These are phyloP conservation scores for Sebastes miniatus DNA, from an alignment of 2,797 vertebrate species.

Conservation along the genomic window DNA sequence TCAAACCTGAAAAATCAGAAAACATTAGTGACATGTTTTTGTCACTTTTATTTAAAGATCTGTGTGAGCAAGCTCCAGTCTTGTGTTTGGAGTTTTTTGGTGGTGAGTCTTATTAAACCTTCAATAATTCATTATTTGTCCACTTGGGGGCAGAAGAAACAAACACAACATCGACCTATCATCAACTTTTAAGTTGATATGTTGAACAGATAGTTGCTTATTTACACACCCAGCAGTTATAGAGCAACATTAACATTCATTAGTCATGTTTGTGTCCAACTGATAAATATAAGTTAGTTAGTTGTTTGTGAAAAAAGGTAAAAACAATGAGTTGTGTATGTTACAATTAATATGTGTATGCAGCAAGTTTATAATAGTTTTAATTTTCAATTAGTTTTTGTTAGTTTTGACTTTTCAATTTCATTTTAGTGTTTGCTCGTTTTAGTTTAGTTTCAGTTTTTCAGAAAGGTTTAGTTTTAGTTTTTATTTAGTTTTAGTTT, in stretches of 20 bases:
- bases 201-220: background rate
- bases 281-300: no score
- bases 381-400: no score
- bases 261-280: no score
- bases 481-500: no score
- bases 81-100: background rate
- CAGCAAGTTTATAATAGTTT: no score
- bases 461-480: no score
- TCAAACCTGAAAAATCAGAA: background rate
- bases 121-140: background rate
- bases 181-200: no score
- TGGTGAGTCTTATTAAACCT: background rate
- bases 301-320: background rate
- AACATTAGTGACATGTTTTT: background rate
- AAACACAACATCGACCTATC: background rate
- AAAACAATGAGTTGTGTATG: background rate
- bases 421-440: no score
- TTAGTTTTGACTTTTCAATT: no score
- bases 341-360: no score
- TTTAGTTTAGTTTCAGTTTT: no score
- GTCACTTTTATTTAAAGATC: background rate
- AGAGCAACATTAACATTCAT: background rate
- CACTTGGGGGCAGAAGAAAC: background rate
- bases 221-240: background rate
- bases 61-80: background rate